Conservation (phyloP, 2,113 vertebrate genomes). For the Danionella cerebrum region DNA sequence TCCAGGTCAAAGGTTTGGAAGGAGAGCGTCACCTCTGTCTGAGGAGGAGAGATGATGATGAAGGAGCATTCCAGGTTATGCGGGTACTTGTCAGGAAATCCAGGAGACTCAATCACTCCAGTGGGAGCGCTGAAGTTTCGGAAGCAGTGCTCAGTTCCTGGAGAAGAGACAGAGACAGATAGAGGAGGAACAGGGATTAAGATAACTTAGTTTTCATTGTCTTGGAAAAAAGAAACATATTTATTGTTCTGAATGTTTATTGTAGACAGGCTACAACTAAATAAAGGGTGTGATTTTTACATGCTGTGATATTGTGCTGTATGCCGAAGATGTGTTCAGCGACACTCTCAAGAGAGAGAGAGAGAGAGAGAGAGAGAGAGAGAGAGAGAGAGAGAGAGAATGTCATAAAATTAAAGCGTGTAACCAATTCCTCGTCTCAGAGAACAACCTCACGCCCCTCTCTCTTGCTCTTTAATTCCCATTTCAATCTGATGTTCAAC, state of each 20-base stretch:
- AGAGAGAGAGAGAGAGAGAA: neutral
- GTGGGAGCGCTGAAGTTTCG: constrained; percentile 88
- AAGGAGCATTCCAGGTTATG: constrained; percentile 94
- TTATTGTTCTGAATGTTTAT: no score
- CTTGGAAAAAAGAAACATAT: no score
- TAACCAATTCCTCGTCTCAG: neutral
- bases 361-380: no score
- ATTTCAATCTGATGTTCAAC: constrained; percentile 15
- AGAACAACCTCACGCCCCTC: neutral
- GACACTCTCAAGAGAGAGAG: no score
- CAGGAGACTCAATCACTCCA: constrained; percentile 88
- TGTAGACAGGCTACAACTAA: no score
- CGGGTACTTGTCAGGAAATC: constrained; percentile 96
- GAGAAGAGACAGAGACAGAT: constrained; percentile 3
- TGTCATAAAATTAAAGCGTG: constrained; percentile 8
- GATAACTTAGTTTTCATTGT: no score
- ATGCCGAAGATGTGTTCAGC: neutral
- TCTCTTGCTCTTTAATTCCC: constrained; percentile 3
- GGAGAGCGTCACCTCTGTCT: constrained; percentile 87
- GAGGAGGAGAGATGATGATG: constrained; percentile 88
- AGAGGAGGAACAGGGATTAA: neutral
- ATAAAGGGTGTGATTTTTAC: no score
- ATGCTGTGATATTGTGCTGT: no score
- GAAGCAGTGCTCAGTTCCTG: constrained; percentile 96
- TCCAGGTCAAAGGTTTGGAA: constrained; percentile 93